Evolutionary conservation across 2,797 vertebrate genomes (phyloP), one percentile per base, ranked within the genome.

Genomic region (Xerus rutilus): DNA sequence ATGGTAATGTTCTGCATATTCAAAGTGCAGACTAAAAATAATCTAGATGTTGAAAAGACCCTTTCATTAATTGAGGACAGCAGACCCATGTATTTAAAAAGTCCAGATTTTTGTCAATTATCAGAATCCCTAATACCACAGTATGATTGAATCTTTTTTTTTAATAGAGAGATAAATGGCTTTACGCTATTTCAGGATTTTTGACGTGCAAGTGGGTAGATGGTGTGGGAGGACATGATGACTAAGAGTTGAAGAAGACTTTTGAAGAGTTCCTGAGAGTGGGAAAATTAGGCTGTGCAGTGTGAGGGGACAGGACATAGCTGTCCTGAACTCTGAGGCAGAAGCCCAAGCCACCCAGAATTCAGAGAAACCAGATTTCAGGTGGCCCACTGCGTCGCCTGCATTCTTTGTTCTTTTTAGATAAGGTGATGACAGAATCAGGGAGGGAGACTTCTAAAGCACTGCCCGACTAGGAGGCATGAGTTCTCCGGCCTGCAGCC

Each of bases 151-250:
- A 10, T 65, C 21, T 32, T 23, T 0, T 39, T 88, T 86, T 92
- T 69, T 30, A 8, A 92, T 67, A n/a, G 57, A 86, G 74, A 88
- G 79, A 96, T 82, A 76, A 92, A 87, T 87, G 93, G 54, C 74
- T 88, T 88, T 43, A 35, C 65, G 25, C 93, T 94, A 82, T 97
- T 93, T 85, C 45, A 32, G 93, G 64, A 91, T 32, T 78, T 93
- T 7, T 97, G 69, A 96, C 87, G 86, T 79, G 67, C 32, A 45
- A 28, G 95, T 96, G 93, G 94, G 96, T 23, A 90, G 96, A 74
- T 0, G 43, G n/a, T 3, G 92, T 91, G 86, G 96, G 95, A 86
- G 70, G 79, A 20, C 2, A 21, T 28, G 57, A 86, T 97, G 95
- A 97, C 64, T 89, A 82, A 95, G 70, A 4, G 35, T 18, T 65